phyloP scores from a whole-genome alignment of 2,888 invertebrate species.

The Tipula helvola region DNA sequence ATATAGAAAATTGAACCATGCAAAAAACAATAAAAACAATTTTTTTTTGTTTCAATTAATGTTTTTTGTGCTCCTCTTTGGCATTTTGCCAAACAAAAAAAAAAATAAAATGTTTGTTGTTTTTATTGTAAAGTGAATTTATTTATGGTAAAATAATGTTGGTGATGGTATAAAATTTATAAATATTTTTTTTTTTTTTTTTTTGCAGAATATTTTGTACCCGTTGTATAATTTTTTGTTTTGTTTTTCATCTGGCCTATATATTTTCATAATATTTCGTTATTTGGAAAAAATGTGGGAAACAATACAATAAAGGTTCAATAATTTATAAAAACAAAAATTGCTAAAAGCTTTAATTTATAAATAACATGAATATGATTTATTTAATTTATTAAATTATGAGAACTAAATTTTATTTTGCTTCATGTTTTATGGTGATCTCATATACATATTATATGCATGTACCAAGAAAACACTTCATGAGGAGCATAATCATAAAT shows the following conservation, averaged over 20 bases:
- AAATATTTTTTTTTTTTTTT: not conserved
- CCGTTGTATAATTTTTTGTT: not conserved
- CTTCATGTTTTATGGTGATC: not conserved
- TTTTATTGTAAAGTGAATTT: not conserved
- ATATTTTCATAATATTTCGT: not conserved
- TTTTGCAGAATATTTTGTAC: not conserved
- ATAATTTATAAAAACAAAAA: not conserved
- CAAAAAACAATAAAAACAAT: not conserved
- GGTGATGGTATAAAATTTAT: not conserved
- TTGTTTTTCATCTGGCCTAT: not conserved
- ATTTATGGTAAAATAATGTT: not conserved
- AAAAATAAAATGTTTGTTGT: not conserved
- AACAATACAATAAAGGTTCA: not conserved
- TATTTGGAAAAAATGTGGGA: not conserved
- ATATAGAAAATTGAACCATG: not conserved
- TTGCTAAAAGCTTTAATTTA: not conserved
- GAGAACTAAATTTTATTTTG: too few species aligned
- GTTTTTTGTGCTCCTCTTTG: not conserved
- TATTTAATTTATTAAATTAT: not conserved
- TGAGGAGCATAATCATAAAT: not conserved
- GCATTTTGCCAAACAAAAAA: not conserved
- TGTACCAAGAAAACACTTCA: not conserved
- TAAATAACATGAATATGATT: not conserved
- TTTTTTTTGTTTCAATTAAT: not conserved
- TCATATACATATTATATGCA: not conserved